A percentile compares a stretch with the other conserved stretches of the same genome.
phyloP scores from a whole-genome alignment of 2,113 vertebrate genomes.

The Martes martes region DNA sequence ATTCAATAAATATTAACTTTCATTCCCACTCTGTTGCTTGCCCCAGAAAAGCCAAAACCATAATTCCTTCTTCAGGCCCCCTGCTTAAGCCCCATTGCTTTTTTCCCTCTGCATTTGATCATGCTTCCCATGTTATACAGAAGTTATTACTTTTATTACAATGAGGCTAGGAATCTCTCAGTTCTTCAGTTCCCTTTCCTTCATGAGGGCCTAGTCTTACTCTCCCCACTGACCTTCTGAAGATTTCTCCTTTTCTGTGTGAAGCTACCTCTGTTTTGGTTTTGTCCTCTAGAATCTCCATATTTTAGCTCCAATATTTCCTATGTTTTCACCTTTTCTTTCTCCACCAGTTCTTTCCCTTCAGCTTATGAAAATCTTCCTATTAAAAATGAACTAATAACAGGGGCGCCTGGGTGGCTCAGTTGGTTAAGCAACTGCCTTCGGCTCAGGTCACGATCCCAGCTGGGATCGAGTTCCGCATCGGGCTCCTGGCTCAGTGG shows the following conservation, averaged over 20 bases:
- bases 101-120: neutral
- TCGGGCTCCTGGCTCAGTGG: no score
- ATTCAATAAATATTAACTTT: neutral
- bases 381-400: neutral
- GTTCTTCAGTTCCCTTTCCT: neutral
- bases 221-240: neutral
- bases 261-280: neutral
- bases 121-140: neutral
- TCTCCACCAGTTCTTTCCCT: neutral
- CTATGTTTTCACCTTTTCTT: neutral
- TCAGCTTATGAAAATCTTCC: neutral
- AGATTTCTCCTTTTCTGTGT: neutral
- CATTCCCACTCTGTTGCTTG: neutral
- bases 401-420: neutral
- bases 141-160: neutral
- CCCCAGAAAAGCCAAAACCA: neutral
- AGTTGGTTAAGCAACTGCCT: no score
- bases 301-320: neutral
- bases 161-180: neutral
- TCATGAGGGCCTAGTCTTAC: neutral
- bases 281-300: neutral
- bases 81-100: neutral
- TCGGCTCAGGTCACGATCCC: no score
- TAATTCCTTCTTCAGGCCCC: neutral
- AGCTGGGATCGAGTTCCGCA: no score